A percentile compares a stretch with the other conserved stretches of the same genome.
These are phyloP conservation scores for Drosophila antonietae DNA, from an alignment of 2,888 invertebrate species.

Conservation along the genomic window DNA sequence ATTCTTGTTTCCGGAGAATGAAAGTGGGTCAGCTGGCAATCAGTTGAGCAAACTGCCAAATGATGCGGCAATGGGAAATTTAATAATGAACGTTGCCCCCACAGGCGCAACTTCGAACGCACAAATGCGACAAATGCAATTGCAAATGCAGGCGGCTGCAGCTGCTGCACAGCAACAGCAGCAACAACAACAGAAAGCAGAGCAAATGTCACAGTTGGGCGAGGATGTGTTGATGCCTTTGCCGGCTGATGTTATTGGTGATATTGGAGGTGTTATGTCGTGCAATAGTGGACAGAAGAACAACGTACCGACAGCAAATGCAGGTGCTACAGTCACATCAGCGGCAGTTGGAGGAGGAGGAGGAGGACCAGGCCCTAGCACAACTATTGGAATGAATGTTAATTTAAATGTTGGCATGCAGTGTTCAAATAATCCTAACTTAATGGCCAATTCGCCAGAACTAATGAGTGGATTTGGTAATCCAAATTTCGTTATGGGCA, in stretches of 20 bases:
- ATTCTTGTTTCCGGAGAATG: conserved; percentile 94
- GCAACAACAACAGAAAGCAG: conserved; percentile 43
- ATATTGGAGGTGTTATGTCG: conserved; percentile 51
- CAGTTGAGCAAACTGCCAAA: conserved; percentile 51
- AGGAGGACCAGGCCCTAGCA: neutral
- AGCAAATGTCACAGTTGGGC: conserved; percentile 70
- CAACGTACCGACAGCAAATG: conserved; percentile 31
- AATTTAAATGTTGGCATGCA: conserved; percentile 49
- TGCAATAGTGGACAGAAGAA: conserved; percentile 56
- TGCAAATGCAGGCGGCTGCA: conserved; percentile 33
- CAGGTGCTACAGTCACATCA: neutral
- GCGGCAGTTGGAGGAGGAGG: conserved; percentile 14
- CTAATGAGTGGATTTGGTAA: conserved; percentile 55
- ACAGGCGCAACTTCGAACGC: conserved; percentile 45
- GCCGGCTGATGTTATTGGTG: conserved; percentile 63
- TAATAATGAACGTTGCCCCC: conserved; percentile 57
- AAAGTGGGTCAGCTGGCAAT: conserved; percentile 20
- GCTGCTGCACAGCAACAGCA: conserved; percentile 1
- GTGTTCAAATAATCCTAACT: conserved; percentile 41
- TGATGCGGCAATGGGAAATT: conserved; percentile 43
- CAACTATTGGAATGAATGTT: conserved; percentile 22
- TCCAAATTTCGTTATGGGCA: conserved; percentile 46
- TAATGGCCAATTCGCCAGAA: conserved; percentile 63
- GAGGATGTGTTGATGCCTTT: conserved; percentile 71
- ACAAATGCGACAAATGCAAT: conserved; percentile 54